Percentiles rank a stretch among this genome's conserved stretches.
Evolutionary conservation across 2,113 vertebrate genomes (phyloP).

Genomic region (Sturnira hondurensis): DNA sequence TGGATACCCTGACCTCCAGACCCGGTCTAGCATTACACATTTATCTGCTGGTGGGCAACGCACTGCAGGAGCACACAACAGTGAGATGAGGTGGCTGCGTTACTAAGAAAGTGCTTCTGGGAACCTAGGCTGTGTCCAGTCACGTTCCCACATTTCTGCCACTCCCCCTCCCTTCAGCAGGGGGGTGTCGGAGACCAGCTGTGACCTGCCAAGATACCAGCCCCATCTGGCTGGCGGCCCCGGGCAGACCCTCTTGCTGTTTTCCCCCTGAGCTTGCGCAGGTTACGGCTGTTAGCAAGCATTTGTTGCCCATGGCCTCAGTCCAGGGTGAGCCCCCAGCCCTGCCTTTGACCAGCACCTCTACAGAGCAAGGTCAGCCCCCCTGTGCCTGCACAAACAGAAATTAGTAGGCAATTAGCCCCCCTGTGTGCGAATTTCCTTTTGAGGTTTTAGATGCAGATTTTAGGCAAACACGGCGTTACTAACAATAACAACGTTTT

Average conservation of each 20-base stretch:
- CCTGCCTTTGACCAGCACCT: slow-evolving; percentile 69
- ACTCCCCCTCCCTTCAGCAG: not conserved
- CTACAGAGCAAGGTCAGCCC: slow-evolving; percentile 55
- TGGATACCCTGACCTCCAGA: not conserved
- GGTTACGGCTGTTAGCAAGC: slow-evolving; percentile 67
- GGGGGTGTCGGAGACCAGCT: not conserved
- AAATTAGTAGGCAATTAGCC: slow-evolving; percentile 73
- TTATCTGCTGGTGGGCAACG: not conserved
- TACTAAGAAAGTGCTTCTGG: not conserved
- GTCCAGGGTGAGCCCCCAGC: slow-evolving; percentile 72
- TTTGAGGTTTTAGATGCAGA: slow-evolving; percentile 59
- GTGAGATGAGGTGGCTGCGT: rapidly evolving
- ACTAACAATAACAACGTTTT: slow-evolving; percentile 43
- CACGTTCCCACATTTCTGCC: not conserved
- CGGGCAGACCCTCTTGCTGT: not conserved
- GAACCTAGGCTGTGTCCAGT: not conserved
- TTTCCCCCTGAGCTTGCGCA: slow-evolving; percentile 40
- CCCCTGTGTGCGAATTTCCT: slow-evolving; percentile 61
- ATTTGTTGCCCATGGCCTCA: slow-evolving; percentile 75
- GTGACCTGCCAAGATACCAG: not conserved
- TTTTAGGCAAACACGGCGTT: slow-evolving; percentile 61
- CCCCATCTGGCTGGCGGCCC: not conserved
- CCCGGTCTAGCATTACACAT: rapidly evolving
- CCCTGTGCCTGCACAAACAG: slow-evolving; percentile 54
- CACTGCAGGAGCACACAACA: not conserved